Conservation (phyloP, 92 coral and sea anemone genomes). For the Zoanthus sociatus region DNA sequence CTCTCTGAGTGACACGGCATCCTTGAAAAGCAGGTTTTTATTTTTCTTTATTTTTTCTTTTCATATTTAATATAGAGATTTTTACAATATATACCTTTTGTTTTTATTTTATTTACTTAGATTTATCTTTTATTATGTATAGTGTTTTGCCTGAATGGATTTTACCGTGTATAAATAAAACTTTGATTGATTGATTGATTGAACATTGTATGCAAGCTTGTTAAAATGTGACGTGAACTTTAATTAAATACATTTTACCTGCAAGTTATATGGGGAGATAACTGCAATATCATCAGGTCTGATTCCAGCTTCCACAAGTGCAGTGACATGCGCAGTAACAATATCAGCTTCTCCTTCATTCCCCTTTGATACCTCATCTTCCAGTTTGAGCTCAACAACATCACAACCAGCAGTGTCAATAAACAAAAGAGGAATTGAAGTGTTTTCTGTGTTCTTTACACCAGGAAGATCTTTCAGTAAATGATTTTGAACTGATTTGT, state of each 20-base stretch:
- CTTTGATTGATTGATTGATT: too few species aligned
- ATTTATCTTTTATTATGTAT: too few species aligned
- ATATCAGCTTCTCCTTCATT: constrained; percentile 99
- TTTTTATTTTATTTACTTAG: too few species aligned
- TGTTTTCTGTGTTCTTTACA: constrained; percentile 83
- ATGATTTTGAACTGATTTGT: constrained; percentile 82
- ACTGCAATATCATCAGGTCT: constrained; percentile 86
- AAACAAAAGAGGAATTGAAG: constrained; percentile 82
- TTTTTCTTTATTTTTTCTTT: too few species aligned
- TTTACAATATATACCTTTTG: too few species aligned
- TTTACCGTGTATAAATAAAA: too few species aligned
- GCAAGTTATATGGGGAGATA: constrained; percentile 95
- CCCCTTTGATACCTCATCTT: constrained; percentile 93
- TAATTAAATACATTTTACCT: constrained; percentile 53
- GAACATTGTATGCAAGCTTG: too few species aligned
- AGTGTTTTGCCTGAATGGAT: too few species aligned
- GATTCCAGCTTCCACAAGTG: constrained; percentile 90
- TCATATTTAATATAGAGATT: too few species aligned
- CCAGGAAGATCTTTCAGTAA: constrained; percentile 83
- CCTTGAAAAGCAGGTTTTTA: too few species aligned
- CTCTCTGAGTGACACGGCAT: too few species aligned
- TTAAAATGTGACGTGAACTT: neutral
- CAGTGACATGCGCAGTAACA: constrained; percentile 87
- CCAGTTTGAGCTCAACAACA: constrained; percentile 79
- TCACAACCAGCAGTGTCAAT: constrained; percentile 99